phyloP scores from a whole-genome alignment of 2,888 invertebrate species.

The Clostera curtula region DNA sequence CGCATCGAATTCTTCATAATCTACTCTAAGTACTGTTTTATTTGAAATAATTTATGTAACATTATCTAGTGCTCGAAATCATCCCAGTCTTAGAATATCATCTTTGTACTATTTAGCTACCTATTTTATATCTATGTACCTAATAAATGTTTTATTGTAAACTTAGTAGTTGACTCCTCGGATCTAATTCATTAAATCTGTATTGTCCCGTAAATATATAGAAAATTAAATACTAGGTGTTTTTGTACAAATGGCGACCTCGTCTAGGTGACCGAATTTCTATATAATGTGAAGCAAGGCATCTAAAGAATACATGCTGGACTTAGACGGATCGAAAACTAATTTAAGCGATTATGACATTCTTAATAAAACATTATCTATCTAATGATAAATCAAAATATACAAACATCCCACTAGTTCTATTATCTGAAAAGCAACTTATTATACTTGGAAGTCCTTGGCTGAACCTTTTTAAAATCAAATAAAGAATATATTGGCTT shows the following conservation, averaged over 20 bases:
- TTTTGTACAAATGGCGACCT: conserved; percentile 71
- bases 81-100: conserved; percentile 56
- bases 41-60: conserved; percentile 29
- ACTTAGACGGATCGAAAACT: conserved; percentile 36
- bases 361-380: conserved; percentile 20
- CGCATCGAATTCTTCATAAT: conserved; percentile 36
- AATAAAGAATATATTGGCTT: conserved; percentile 20
- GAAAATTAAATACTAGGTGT: conserved; percentile 55
- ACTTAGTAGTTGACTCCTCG: conserved; percentile 64
- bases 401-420: conserved; percentile 20
- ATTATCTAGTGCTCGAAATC: conserved; percentile 38
- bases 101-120: conserved; percentile 58
- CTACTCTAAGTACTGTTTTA: conserved; percentile 40
- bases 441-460: conserved; percentile 12
- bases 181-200: conserved; percentile 64
- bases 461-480: conserved; percentile 10
- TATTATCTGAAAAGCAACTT: conserved; percentile 39
- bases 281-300: conserved; percentile 44
- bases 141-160: conserved; percentile 71
- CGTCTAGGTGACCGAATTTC: conserved; percentile 74
- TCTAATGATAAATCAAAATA: conserved; percentile 17
- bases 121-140: conserved; percentile 62
- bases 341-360: conserved; percentile 27
- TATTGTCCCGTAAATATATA: conserved; percentile 62
- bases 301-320: conserved; percentile 30